These are phyloP conservation scores for Zoanthus sociatus DNA, from an alignment of 92 coral and sea anemone genomes.

Conservation along the genomic window DNA sequence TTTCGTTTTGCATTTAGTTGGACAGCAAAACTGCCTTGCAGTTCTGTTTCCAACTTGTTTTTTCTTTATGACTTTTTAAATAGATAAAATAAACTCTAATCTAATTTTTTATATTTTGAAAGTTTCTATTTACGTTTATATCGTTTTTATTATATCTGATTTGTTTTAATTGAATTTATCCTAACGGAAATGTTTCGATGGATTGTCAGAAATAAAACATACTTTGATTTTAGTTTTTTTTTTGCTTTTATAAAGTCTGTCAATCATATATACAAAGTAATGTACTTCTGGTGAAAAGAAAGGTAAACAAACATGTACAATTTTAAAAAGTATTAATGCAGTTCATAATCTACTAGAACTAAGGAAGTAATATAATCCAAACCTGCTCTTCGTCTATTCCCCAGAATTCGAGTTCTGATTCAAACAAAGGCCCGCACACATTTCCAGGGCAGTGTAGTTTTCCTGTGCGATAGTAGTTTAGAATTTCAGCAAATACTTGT, in stretches of 20 bases:
- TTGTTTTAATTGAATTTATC: neutral
- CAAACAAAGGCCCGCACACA: conserved; percentile 95
- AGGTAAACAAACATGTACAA: neutral
- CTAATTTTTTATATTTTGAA: neutral
- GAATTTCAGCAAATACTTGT: conserved; percentile 88
- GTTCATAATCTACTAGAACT: neutral
- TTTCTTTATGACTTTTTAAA: neutral
- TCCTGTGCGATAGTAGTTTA: conserved; percentile 96
- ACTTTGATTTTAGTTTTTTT: neutral
- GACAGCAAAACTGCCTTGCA: neutral
- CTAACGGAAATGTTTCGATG: neutral
- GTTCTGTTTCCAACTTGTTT: neutral
- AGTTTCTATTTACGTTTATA: neutral
- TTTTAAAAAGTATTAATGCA: neutral
- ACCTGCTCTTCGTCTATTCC: conserved; percentile 95
- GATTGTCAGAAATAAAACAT: neutral
- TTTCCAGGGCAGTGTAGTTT: conserved; percentile 94
- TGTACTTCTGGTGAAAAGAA: neutral
- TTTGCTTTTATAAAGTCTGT: neutral
- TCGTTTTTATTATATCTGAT: neutral
- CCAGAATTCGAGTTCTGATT: conserved; percentile 94
- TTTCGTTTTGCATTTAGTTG: neutral
- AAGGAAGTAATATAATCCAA: conserved; percentile 6
- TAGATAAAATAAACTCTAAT: neutral
- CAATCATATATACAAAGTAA: neutral